A percentile compares a stretch with the other conserved stretches of the same genome.
These are phyloP conservation scores for Tetropium fuscum DNA, from an alignment of 2,888 invertebrate species.

Conservation along the genomic window DNA sequence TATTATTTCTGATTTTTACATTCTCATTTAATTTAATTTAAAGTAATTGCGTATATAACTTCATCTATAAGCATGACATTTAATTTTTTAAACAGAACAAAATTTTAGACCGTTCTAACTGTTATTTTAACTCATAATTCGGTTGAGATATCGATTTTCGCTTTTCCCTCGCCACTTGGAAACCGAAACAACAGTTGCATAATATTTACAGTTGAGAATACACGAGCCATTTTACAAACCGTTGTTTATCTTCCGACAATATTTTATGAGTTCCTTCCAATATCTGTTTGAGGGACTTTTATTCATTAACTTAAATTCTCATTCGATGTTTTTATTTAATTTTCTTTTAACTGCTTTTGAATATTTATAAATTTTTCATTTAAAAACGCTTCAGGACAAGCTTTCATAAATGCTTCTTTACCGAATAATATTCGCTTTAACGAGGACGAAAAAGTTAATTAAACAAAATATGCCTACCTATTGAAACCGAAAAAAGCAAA, in stretches of 20 bases:
- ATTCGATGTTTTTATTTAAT: slow-evolving; percentile 40
- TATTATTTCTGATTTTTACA: no score
- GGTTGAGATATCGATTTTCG: no score
- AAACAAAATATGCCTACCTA: slow-evolving; percentile 21
- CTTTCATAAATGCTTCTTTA: slow-evolving; percentile 33
- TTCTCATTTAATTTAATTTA: no score
- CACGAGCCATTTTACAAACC: slow-evolving; percentile 7
- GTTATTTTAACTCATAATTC: no score
- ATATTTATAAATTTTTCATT: slow-evolving; percentile 43
- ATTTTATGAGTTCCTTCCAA: slow-evolving; percentile 13
- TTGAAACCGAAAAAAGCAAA: slow-evolving; percentile 5
- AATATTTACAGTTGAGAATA: no score
- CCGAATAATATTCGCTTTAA: slow-evolving; percentile 11
- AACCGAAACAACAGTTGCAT: no score
- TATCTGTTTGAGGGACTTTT: slow-evolving; percentile 19
- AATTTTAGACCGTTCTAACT: no score
- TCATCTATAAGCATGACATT: no score
- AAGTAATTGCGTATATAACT: no score
- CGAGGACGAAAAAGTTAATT: slow-evolving; percentile 9
- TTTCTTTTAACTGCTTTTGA: slow-evolving; percentile 36
- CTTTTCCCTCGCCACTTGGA: no score
- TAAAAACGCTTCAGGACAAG: slow-evolving; percentile 30
- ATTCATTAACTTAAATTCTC: slow-evolving; percentile 31
- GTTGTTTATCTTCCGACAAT: not conserved
- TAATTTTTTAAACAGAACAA: no score